Conservation (phyloP, 1,140 invertebrate genomes). For the Drosophila bocki region DNA sequence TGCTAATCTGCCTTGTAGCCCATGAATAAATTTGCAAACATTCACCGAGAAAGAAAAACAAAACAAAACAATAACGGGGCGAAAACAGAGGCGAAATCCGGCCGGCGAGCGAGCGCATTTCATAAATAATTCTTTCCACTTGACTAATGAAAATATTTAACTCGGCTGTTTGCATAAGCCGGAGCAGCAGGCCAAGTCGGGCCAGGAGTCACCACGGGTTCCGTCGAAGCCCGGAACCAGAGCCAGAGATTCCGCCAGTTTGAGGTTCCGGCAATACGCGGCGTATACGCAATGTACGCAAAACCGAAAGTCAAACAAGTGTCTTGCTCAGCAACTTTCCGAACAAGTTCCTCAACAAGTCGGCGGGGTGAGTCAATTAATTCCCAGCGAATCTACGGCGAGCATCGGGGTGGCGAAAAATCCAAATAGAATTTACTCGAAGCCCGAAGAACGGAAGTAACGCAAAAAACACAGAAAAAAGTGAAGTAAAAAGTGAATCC, state of each 20-base stretch:
- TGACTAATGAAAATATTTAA: constrained; percentile 80
- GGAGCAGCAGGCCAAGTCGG: background rate
- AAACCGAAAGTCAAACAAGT: constrained; percentile 66
- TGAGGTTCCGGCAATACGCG: constrained; percentile 51
- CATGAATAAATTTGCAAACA: constrained; percentile 72
- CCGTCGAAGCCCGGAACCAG: constrained; percentile 12
- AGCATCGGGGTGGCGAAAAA: constrained; percentile 23
- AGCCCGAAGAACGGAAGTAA: constrained; percentile 17
- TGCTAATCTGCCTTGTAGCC: constrained; percentile 63
- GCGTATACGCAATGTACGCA: constrained; percentile 64
- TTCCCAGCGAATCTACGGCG: constrained; percentile 67
- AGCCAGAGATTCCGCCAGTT: constrained; percentile 19
- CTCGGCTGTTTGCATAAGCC: constrained; percentile 67
- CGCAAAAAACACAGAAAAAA: constrained; percentile 1
- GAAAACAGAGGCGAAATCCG: constrained; percentile 35
- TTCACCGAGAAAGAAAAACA: constrained; percentile 29
- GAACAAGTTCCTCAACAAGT: constrained; percentile 66
- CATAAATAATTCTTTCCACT: constrained; percentile 78
- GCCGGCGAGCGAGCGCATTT: constrained; percentile 46
- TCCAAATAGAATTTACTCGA: constrained; percentile 49
- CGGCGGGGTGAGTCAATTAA: constrained; percentile 74
- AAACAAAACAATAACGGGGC: constrained; percentile 33
- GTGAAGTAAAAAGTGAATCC: constrained; percentile 57
- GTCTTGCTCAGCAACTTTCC: constrained; percentile 50
- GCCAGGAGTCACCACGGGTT: background rate